These are phyloP conservation scores for Linnaemya vulpina DNA, from an alignment of 2,888 invertebrate species.

Conservation along the genomic window DNA sequence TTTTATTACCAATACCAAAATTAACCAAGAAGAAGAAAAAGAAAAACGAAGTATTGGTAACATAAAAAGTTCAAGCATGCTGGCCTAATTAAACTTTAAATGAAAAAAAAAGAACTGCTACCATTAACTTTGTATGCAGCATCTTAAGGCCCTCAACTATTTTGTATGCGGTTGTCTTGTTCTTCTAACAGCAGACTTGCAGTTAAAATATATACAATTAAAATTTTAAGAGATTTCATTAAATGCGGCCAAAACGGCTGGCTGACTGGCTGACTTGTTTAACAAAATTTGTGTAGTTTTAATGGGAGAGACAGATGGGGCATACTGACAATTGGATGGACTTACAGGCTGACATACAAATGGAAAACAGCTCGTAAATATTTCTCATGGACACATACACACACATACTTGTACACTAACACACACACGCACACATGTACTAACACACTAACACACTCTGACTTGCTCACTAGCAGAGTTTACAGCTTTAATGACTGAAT, in stretches of 20 bases:
- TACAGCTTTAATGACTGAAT: slow-evolving; percentile 49
- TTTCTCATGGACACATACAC: slow-evolving; percentile 46
- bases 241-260: slow-evolving; percentile 35
- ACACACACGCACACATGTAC: neutral
- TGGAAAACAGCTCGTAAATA: slow-evolving; percentile 46
- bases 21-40: neutral
- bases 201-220: slow-evolving; percentile 59
- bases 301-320: slow-evolving; percentile 48
- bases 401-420: neutral
- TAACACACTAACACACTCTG: neutral
- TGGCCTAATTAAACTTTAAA: slow-evolving; percentile 56
- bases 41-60: neutral
- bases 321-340: slow-evolving; percentile 6
- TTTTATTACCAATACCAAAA: slow-evolving; percentile 55
- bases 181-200: slow-evolving; percentile 21
- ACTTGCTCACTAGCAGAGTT: slow-evolving; percentile 23
- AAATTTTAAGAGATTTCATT: slow-evolving; percentile 58
- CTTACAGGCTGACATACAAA: neutral
- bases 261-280: slow-evolving; percentile 34
- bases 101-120: slow-evolving; percentile 12
- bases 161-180: neutral
- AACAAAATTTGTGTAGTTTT: slow-evolving; percentile 31
- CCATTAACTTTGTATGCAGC: slow-evolving; percentile 31
- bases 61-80: slow-evolving; percentile 24
- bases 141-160: slow-evolving; percentile 7